phyloP scores from a whole-genome alignment of 2,113 vertebrate genomes.

The Aptenodytes patagonicus region DNA sequence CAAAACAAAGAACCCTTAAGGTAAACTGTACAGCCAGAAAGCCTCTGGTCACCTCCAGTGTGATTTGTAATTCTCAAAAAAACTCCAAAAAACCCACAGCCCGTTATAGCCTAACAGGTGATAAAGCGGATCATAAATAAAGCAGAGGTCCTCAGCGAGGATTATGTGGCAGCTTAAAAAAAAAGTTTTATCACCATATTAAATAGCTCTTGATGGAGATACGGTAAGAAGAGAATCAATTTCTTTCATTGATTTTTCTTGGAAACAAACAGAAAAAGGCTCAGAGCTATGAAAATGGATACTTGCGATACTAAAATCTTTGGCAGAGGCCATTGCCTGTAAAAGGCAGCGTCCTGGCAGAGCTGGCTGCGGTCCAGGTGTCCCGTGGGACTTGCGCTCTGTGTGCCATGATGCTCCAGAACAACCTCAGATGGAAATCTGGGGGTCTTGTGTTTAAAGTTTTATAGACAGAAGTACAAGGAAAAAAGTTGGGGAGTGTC shows the following conservation, averaged over 20 bases:
- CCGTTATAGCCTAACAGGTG: background rate
- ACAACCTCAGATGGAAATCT: background rate
- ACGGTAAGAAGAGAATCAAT: background rate
- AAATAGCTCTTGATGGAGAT: background rate
- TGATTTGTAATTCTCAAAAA: background rate
- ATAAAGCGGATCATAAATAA: background rate
- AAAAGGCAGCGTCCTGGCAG: background rate
- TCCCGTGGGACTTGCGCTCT: background rate
- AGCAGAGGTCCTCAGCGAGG: background rate
- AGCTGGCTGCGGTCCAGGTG: rapidly evolving
- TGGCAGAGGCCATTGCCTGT: background rate
- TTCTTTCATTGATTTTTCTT: conserved; percentile 15
- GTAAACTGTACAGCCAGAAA: background rate
- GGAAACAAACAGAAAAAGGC: background rate
- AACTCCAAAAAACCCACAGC: background rate
- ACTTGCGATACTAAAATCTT: background rate
- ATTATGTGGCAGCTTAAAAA: background rate
- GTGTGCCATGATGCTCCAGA: background rate
- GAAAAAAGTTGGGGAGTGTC: background rate
- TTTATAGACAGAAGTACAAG: background rate
- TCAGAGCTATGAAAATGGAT: background rate
- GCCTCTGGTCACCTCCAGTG: background rate
- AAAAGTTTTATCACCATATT: background rate
- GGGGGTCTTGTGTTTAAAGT: background rate
- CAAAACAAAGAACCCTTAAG: background rate